These are phyloP conservation scores for Drosophila paucipuncta DNA, from an alignment of 2,888 invertebrate genomes.

Conservation along the genomic window DNA sequence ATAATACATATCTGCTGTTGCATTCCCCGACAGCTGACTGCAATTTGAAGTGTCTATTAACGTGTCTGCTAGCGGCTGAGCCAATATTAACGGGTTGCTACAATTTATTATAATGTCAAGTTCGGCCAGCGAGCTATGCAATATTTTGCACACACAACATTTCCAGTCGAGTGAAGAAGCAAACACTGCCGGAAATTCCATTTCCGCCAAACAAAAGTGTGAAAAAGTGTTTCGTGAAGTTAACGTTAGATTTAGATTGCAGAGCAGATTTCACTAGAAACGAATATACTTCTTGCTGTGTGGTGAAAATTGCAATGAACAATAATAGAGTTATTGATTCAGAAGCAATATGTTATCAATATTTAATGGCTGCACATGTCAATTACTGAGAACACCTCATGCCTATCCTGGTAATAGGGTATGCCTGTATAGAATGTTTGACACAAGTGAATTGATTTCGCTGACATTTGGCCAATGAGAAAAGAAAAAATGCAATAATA, in stretches of 20 bases:
- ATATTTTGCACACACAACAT: constrained; percentile 39
- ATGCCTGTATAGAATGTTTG: constrained; percentile 10
- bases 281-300: not conserved
- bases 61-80: constrained; percentile 33
- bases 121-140: constrained; percentile 17
- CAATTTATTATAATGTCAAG: constrained; percentile 20
- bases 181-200: not conserved
- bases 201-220: not conserved
- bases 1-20: constrained; percentile 27
- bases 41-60: constrained; percentile 59
- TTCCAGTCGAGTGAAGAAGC: constrained; percentile 12
- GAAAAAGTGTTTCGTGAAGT: not conserved
- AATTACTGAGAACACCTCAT: not conserved
- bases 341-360: too few species aligned
- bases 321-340: not conserved
- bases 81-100: constrained; percentile 16
- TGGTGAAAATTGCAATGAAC: not conserved
- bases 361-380: not conserved
- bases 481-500: constrained; percentile 16
- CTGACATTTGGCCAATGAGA: constrained; percentile 41
- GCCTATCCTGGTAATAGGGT: not conserved
- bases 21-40: constrained; percentile 44
- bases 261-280: not conserved
- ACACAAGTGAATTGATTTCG: constrained; percentile 35
- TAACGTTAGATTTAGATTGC: not conserved